Base-by-base conservation (phyloP, 2,797 vertebrate genomes). In the Melopsittacus undulatus region DNA sequence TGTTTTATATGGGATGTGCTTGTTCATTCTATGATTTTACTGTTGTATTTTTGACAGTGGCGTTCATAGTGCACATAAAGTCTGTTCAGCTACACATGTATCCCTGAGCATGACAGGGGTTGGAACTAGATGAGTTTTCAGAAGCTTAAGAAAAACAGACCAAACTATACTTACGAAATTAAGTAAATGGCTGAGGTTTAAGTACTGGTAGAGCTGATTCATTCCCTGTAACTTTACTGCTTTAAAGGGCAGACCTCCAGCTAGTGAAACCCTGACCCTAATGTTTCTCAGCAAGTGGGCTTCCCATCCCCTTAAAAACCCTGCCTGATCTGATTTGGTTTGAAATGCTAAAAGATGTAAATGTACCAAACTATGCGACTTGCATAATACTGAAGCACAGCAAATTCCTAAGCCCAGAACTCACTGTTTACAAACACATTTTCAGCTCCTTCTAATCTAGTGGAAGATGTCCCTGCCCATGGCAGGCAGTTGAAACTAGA, bases 361-460 rank as follows among this genome's bases (percentile, higher is more conserved):
- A 59, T 10, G 70, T 2, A 23, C 63, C 64, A 42, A 17, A 22
- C 40, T 67, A 51, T 0, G 9, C 76, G 68, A 70, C 42, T 40
- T 43, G 83, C 80, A 84, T 89, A 46, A 46, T 46, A 81, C 81
- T 52, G 36, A 67, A 82, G 68, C 61, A 13, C 40, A 84, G 51
- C 32, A 22, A 9, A 52, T 80, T 45, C 70, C 21, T 38, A 84
- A 57, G 5, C 52, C 83, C 77, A 43, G 84, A 92, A 73, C 36
- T 84, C 80, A 64, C 17, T 77, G 48, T 96, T 95, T 87, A 87
- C 91, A 94, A 94, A 89, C 68, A 80, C 62, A 70, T 87, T 90
- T 56, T n/a, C 54, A 56, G 20, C 32, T 56, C 20, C 32, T 22
- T 56, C 54, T 56, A 22, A 56, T 56, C 32, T n/a, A n/a, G 32